Evolutionary conservation across 2,797 vertebrate genomes (phyloP).

Genomic region (Valencia hispanica): DNA sequence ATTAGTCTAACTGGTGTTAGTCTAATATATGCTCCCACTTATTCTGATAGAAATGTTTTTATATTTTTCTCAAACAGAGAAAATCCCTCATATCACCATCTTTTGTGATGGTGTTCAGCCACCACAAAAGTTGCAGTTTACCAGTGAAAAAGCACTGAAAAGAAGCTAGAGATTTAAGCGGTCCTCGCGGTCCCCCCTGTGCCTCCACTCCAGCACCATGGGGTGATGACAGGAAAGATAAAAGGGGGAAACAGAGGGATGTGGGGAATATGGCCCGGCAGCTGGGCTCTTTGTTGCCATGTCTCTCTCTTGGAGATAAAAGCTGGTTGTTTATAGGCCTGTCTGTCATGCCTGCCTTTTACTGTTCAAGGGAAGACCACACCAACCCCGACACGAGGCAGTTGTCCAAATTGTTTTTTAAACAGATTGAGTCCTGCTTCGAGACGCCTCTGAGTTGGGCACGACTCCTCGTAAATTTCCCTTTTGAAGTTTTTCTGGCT

Average conservation of each 20-base stretch:
- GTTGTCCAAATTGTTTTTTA: conserved; percentile 64
- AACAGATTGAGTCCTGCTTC: conserved; percentile 50
- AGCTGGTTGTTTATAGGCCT: conserved; percentile 77
- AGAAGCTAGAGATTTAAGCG: conserved; percentile 47
- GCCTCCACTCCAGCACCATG: conserved; percentile 46
- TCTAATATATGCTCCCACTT: neutral
- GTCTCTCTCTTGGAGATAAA: conserved; percentile 76
- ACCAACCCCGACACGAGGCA: conserved; percentile 51
- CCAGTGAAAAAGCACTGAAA: conserved; percentile 27
- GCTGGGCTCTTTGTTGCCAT: conserved; percentile 78
- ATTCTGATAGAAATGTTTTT: conserved; percentile 25
- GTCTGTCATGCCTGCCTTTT: conserved; percentile 68
- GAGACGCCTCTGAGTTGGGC: neutral
- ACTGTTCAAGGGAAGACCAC: conserved; percentile 50
- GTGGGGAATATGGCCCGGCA: conserved; percentile 55
- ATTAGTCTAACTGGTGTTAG: neutral
- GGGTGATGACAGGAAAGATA: conserved; percentile 75
- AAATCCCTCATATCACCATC: conserved; percentile 25
- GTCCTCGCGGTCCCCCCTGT: conserved; percentile 28
- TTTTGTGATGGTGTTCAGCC: conserved; percentile 20
- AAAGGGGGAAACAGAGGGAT: conserved; percentile 68
- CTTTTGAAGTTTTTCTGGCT: conserved; percentile 38
- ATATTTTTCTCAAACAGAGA: conserved; percentile 14
- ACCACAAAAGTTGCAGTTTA: conserved; percentile 25
- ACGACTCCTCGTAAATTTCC: conserved; percentile 34